Evolutionary conservation across 2,797 vertebrate species (phyloP), one percentile per base, ranked within the genome.

Genomic region (Hylomyscus alleni): DNA sequence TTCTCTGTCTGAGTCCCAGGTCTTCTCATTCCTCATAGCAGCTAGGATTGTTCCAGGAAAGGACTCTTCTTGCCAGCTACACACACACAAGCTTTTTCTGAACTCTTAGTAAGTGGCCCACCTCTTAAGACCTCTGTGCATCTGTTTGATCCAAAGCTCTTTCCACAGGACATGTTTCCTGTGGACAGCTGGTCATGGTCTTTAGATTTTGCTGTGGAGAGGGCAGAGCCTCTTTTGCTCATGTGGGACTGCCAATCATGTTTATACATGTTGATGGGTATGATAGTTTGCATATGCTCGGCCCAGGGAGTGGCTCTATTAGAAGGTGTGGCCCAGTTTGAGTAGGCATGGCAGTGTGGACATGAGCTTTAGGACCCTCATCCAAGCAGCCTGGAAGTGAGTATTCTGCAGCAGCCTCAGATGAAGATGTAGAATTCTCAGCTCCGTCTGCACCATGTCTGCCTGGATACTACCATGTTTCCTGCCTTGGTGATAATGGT

Each of bases 21-120:
- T 20, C 60, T 76, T 76, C 65, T 73, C 47, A 37, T 65, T 54
- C 58, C 89, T 44, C 84, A 62, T 10, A 12, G 24, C n/a, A 47
- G 75, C 62, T 62, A 78, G 17, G 72, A 92, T 90, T 90, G 85
- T 80, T 81, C 34, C 34, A 37, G 26, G n/a, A 50, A 81, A 81
- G 22, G 50, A 40, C 40, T 81, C 44, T 22, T 40, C 40, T 73
- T 40, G 40, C 40, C n/a, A 47, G 20, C 47, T 29, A 22, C 29
- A 37, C 34, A 22, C 47, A 5, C 37, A 52, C 10, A 73, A 83
- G 40, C 83, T 37, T 47, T 85, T 65, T 50, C 50, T 3, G 13
- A 26, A 31, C 29, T 65, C 37, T 19, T 0, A 15, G 14, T 24
- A 40, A 52, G 73, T 34, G 1, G 11, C 67, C 14, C 47, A 12